Base-by-base conservation (phyloP, 2,888 invertebrate genomes). In the Odontothrips loti region DNA sequence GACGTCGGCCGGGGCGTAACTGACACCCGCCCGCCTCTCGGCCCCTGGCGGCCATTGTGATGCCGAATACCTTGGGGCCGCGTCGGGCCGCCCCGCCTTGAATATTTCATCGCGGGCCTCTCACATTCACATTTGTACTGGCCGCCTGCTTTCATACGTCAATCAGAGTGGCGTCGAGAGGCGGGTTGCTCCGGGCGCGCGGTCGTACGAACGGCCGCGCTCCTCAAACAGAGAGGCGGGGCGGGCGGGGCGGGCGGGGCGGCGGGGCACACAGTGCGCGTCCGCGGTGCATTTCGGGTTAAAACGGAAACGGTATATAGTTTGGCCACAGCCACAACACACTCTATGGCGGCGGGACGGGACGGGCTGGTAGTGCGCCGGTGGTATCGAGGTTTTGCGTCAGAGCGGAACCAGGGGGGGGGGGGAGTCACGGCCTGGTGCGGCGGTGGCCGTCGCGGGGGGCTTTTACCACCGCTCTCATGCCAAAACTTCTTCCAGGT, bases 401-500 rank as follows among this genome's bases (percentile, higher is more conserved):
- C 34, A 43, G 34, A 43, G 34, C 34, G 34, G 34, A 43, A 43
- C 34, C 3, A 43, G 34, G 34, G 34, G 34, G 6, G 34, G 34
- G 34, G 34, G 34, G 34, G 6, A 43, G 34, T n/a, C n/a, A n/a
- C n/a, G n/a, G n/a, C n/a, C n/a, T n/a, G 51, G 51, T 17, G 51
- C 51, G 3, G 51, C 51, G 51, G 4, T 17, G 51, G 51, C 51
- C 51, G 15, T 17, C 68, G 27, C 68, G 23, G 68, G 68, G 68
- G 68, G 23, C 68, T 75, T 27, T 75, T 12, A 75, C 68, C 68
- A 27, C 68, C 27, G 58, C 68, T 27, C 68, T 23, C 68, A 75
- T 27, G 68, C 68, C 68, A 23, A 75, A 75, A 75, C 68, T 75
- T 75, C 68, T 75, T 75, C 68, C 27, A 27, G 23, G 23, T 27